A percentile compares a stretch with the other conserved stretches of the same genome.
Evolutionary conservation across 2,797 vertebrate species (phyloP).

Genomic region (Acanthurus lineatus): DNA sequence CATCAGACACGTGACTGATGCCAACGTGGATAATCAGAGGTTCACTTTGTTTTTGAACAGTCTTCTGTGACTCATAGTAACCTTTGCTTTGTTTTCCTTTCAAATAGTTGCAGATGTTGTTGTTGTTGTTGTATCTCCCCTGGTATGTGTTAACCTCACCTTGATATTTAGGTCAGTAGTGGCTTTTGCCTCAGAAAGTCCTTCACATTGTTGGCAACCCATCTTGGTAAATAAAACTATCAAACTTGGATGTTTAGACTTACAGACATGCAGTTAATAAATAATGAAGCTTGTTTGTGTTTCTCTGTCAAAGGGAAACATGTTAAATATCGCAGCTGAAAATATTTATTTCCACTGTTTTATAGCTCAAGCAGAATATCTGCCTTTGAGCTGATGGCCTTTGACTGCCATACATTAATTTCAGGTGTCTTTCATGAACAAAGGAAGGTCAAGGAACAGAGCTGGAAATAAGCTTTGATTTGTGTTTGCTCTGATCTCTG

Average conservation of each 20-base stretch:
- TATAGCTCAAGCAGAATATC: not conserved
- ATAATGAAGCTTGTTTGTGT: constrained; percentile 5
- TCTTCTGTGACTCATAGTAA: constrained; percentile 13
- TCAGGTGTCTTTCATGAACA: constrained; percentile 27
- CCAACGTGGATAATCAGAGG: not conserved
- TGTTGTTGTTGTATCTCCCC: not conserved
- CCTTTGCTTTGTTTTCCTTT: constrained; percentile 3
- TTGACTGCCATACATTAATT: constrained; percentile 8
- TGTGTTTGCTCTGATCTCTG: constrained; percentile 38
- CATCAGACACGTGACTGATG: not conserved
- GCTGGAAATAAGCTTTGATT: constrained; percentile 26
- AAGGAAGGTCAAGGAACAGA: constrained; percentile 20
- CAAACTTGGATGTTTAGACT: not conserved
- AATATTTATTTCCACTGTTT: not conserved
- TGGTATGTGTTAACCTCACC: constrained; percentile 11
- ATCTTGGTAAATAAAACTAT: not conserved
- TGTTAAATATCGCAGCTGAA: not conserved
- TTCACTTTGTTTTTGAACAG: not conserved
- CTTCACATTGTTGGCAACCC: not conserved
- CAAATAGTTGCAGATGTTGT: not conserved
- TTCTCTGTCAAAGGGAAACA: not conserved
- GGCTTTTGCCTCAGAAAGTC: not conserved
- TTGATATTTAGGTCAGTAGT: constrained; percentile 9
- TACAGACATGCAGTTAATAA: not conserved
- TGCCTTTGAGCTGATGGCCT: not conserved